Conservation (phyloP, 2,888 invertebrate species). For the Bombylius major region DNA sequence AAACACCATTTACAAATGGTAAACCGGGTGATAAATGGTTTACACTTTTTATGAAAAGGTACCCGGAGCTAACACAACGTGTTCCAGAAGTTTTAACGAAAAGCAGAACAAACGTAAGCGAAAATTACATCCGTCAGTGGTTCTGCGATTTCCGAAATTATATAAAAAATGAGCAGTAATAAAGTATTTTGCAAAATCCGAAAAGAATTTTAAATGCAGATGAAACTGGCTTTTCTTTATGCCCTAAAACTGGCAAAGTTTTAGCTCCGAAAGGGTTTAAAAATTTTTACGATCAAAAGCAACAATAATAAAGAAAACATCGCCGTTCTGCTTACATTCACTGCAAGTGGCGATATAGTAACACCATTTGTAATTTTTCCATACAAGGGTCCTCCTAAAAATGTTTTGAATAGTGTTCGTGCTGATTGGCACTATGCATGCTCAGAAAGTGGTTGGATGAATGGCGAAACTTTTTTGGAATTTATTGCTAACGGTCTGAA, state of each 20-base stretch:
- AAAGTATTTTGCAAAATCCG: neutral
- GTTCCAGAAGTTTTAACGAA: neutral
- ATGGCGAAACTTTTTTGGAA: slow-evolving; percentile 9
- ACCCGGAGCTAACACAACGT: neutral
- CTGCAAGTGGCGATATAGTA: slow-evolving; percentile 2
- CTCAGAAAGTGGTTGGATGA: slow-evolving; percentile 9
- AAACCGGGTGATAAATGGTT: neutral
- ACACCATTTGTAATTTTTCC: slow-evolving; percentile 9
- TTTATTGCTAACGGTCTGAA: slow-evolving; percentile 8
- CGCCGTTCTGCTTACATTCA: slow-evolving; percentile 5
- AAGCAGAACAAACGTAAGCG: neutral
- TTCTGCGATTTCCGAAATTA: neutral
- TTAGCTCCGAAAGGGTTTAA: neutral
- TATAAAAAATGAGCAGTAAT: neutral
- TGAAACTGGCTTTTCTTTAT: neutral
- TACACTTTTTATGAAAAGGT: neutral
- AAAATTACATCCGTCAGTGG: neutral
- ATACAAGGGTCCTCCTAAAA: neutral
- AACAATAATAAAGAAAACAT: slow-evolving; percentile 8
- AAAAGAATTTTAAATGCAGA: neutral
- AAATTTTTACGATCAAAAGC: neutral
- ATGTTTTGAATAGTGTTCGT: neutral
- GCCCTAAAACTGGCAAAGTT: neutral
- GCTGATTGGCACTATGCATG: slow-evolving; percentile 6
- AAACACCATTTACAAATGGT: neutral